These are phyloP conservation scores for Willowsia nigromaculata DNA, from an alignment of 2,888 invertebrate species.

Conservation along the genomic window DNA sequence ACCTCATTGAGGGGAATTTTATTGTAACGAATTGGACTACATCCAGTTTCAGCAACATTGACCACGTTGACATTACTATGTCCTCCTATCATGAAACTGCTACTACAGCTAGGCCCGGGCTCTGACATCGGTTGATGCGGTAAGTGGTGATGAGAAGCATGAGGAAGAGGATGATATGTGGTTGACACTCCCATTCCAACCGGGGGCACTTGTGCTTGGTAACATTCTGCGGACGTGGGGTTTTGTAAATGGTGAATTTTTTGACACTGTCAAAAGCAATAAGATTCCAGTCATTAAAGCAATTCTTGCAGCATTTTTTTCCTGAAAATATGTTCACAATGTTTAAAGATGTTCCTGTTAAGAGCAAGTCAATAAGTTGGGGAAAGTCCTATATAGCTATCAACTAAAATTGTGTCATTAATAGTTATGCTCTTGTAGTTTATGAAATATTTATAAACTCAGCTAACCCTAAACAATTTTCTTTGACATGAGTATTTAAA, in stretches of 20 bases:
- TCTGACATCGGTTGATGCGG: conserved; percentile 74
- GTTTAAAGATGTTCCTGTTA: too few species aligned
- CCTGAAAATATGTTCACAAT: neutral
- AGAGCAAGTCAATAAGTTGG: neutral
- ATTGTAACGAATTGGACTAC: conserved; percentile 76
- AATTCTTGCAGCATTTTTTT: neutral
- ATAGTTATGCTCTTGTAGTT: neutral
- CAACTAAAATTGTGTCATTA: conserved; percentile 17
- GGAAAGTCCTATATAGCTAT: neutral
- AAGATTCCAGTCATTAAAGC: neutral
- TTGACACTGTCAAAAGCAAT: conserved; percentile 66
- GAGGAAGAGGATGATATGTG: conserved; percentile 44
- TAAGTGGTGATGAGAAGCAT: conserved; percentile 72
- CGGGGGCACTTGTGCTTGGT: conserved; percentile 44
- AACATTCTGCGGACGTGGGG: conserved; percentile 45
- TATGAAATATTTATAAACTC: conserved; percentile 66
- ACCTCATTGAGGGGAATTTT: conserved; percentile 76
- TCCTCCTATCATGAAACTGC: conserved; percentile 52
- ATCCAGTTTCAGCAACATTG: conserved; percentile 74
- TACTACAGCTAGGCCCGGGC: conserved; percentile 57
- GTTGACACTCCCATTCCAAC: conserved; percentile 24
- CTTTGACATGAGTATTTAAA: neutral
- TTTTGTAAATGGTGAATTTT: conserved; percentile 63
- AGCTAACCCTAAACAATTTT: neutral
- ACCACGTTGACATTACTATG: conserved; percentile 57